phyloP scores from a whole-genome alignment of 2,888 invertebrate genomes.

The Cerastis leucographa region DNA sequence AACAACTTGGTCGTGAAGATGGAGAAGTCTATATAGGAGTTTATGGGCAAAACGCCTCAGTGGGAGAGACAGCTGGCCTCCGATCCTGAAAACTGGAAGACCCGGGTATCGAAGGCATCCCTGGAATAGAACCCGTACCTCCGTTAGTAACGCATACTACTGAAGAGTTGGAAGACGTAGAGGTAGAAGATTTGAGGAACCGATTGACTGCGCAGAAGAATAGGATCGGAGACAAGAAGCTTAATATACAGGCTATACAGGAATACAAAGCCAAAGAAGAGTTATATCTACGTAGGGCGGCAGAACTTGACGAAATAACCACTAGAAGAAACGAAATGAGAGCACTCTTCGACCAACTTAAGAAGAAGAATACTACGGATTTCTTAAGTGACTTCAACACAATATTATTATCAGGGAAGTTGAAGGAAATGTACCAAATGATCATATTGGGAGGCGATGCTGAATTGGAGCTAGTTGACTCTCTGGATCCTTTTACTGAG shows the following conservation, averaged over 20 bases:
- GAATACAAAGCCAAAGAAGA: constrained; percentile 94
- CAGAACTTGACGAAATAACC: constrained; percentile 95
- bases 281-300: constrained; percentile 93
- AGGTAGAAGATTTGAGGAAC: constrained; percentile 91
- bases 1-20: constrained; percentile 93
- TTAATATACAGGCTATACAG: constrained; percentile 93
- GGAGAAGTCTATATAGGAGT: constrained; percentile 90
- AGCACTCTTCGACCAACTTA: constrained; percentile 92
- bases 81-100: constrained; percentile 91
- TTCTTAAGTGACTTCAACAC: constrained; percentile 95
- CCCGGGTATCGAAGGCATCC: constrained; percentile 80
- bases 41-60: constrained; percentile 89
- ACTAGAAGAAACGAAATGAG: constrained; percentile 94
- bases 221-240: constrained; percentile 91
- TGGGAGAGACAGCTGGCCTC: constrained; percentile 90
- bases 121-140: constrained; percentile 81
- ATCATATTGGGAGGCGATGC: constrained; percentile 99
- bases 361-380: constrained; percentile 94
- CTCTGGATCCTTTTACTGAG: constrained; percentile 98
- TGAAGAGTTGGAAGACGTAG: constrained; percentile 92
- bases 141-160: constrained; percentile 91
- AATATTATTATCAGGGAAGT: constrained; percentile 96
- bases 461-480: constrained; percentile 98
- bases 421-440: constrained; percentile 99
- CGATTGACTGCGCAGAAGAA: constrained; percentile 91